Evolutionary conservation across 2,888 invertebrate species (phyloP).

Genomic region (Drosophila niveifrons): DNA sequence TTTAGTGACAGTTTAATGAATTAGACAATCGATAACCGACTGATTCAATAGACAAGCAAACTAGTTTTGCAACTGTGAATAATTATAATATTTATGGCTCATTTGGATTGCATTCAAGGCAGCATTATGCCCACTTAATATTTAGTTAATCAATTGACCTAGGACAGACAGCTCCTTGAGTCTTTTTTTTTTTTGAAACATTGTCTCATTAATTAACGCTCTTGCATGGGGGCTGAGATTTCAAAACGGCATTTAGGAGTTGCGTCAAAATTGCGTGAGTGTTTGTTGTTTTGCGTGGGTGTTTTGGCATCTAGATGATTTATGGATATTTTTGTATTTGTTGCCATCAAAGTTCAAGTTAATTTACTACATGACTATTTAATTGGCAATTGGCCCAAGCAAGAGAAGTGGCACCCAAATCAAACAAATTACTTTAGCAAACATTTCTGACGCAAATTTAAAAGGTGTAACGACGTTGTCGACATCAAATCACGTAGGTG

Average conservation of each 20-base stretch:
- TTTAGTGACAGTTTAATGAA: slow-evolving; percentile 20
- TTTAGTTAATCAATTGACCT: slow-evolving; percentile 25
- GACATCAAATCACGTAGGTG: slow-evolving; percentile 53
- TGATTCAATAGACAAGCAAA: slow-evolving; percentile 16
- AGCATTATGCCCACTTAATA: slow-evolving; percentile 21
- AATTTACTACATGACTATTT: slow-evolving; percentile 50
- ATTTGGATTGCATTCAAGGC: slow-evolving; percentile 12
- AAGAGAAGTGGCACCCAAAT: slow-evolving; percentile 50
- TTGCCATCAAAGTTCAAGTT: slow-evolving; percentile 38
- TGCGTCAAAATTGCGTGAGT: slow-evolving; percentile 22
- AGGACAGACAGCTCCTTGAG: slow-evolving; percentile 4
- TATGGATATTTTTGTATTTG: slow-evolving; percentile 36
- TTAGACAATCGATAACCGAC: slow-evolving; percentile 2
- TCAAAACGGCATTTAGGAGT: slow-evolving; percentile 20
- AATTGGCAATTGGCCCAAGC: slow-evolving; percentile 55
- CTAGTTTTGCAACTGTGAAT: slow-evolving; percentile 36
- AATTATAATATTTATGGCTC: slow-evolving; percentile 25
- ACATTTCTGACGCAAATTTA: slow-evolving; percentile 41
- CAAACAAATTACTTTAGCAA: slow-evolving; percentile 44
- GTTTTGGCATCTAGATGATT: slow-evolving; percentile 50
- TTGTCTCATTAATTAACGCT: slow-evolving; percentile 40
- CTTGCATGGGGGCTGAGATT: slow-evolving; percentile 35
- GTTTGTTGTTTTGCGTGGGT: slow-evolving; percentile 48
- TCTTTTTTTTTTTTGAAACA: slow-evolving; percentile 1
- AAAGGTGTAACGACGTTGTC: slow-evolving; percentile 49